A percentile compares a stretch with the other conserved stretches of the same genome.
Conservation (phyloP, 2,888 invertebrate species). For the Drosophila niveifrons region DNA sequence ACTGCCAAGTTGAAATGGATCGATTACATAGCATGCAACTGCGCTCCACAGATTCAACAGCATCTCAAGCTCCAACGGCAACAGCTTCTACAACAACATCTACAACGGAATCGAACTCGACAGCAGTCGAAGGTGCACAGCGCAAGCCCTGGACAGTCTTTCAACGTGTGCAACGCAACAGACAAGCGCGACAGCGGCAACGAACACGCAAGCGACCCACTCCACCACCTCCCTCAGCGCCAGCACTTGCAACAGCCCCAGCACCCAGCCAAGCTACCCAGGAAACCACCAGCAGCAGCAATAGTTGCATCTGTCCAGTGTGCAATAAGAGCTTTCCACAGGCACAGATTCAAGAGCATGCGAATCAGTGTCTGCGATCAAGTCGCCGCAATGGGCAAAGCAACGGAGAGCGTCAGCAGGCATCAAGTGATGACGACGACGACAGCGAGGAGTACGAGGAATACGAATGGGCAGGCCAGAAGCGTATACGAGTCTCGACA, state of each 20-base stretch:
- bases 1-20: constrained; percentile 92
- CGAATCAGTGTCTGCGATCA: constrained; percentile 88
- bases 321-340: constrained; percentile 90
- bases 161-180: constrained; percentile 90
- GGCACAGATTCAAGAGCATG: constrained; percentile 91
- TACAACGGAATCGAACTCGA: constrained; percentile 12
- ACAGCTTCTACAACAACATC: constrained; percentile 10
- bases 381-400: constrained; percentile 51
- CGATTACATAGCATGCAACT: constrained; percentile 86
- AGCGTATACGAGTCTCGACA: constrained; percentile 90
- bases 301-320: constrained; percentile 89
- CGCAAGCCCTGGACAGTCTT: constrained; percentile 89
- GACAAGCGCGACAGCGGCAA: constrained; percentile 87
- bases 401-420: constrained; percentile 77
- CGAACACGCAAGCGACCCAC: constrained; percentile 88
- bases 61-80: neutral
- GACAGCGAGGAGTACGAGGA: constrained; percentile 91
- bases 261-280: constrained; percentile 20
- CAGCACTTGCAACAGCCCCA: constrained; percentile 32
- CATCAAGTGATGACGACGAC: constrained; percentile 88
- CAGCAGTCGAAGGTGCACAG: constrained; percentile 23
- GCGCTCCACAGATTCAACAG: constrained; percentile 24
- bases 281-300: constrained; percentile 82
- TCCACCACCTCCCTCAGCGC: constrained; percentile 37
- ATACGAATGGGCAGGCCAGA: constrained; percentile 97